Percentiles rank a stretch among this genome's conserved stretches.
phyloP scores from a whole-genome alignment of 2,797 vertebrate genomes.

The Lindbergichthys nudifrons region DNA sequence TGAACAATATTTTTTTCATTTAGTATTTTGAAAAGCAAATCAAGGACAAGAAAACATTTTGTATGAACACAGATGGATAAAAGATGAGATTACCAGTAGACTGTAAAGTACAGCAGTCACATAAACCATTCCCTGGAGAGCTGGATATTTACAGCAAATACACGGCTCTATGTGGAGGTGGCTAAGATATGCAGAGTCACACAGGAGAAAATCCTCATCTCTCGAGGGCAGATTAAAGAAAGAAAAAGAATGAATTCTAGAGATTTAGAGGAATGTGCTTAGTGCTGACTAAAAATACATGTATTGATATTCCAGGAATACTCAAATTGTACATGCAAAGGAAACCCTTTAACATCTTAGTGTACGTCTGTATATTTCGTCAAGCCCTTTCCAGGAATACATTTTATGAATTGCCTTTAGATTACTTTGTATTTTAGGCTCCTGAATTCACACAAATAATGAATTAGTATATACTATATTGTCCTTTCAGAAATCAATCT shows the following conservation, averaged over 20 bases:
- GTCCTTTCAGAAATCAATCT: not conserved
- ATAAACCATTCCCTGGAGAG: constrained; percentile 51
- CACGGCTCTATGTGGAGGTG: constrained; percentile 46
- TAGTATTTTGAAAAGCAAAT: not conserved
- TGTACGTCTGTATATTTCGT: not conserved
- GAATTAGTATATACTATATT: not conserved
- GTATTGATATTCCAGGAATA: constrained; percentile 32
- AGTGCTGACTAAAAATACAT: constrained; percentile 43
- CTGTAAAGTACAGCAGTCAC: constrained; percentile 45
- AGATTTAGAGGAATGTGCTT: constrained; percentile 57
- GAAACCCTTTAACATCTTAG: not conserved
- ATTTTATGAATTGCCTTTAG: not conserved
- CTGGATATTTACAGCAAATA: constrained; percentile 61
- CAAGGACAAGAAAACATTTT: constrained; percentile 14
- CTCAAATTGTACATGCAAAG: not conserved
- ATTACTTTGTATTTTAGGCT: not conserved
- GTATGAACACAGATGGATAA: constrained; percentile 4
- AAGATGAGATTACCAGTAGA: constrained; percentile 17
- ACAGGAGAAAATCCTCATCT: constrained; percentile 67
- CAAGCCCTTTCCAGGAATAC: not conserved
- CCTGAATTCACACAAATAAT: not conserved
- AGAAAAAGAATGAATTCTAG: constrained; percentile 52
- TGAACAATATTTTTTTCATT: not conserved
- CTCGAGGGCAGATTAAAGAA: constrained; percentile 64
- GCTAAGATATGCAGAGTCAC: constrained; percentile 77